Percentiles rank a stretch among this genome's conserved stretches.
Evolutionary conservation across 2,113 vertebrate genomes (phyloP).

Genomic region (Upupa epops): DNA sequence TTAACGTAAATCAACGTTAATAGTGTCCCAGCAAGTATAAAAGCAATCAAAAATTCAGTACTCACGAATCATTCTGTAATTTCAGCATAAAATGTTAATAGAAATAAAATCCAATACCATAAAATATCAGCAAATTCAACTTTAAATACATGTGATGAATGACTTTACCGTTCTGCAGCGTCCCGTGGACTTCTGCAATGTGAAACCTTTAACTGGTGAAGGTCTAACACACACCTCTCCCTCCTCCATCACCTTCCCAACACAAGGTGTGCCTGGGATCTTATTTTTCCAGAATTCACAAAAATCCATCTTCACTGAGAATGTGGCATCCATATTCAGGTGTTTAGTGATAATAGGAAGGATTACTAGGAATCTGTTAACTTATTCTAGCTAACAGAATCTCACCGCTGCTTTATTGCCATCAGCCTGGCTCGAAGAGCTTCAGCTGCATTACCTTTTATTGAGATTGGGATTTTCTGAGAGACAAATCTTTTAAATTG

Average conservation of each 20-base stretch:
- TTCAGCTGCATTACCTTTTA: neutral
- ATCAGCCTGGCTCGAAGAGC: neutral
- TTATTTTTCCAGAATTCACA: neutral
- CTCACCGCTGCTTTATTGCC: conserved; percentile 1
- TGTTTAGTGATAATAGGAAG: neutral
- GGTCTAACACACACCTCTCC: neutral
- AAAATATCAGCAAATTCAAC: conserved; percentile 87
- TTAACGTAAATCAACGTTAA: conserved; percentile 89
- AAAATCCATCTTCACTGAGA: neutral
- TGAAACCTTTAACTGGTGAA: conserved; percentile 30
- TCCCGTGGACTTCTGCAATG: conserved; percentile 16
- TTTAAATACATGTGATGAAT: conserved; percentile 83
- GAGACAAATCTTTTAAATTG: conserved; percentile 48
- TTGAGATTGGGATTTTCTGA: conserved; percentile 25
- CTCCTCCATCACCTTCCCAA: neutral
- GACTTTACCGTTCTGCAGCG: conserved; percentile 60
- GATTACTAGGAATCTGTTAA: conserved; percentile 3
- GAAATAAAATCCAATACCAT: conserved; percentile 87
- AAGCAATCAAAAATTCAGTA: conserved; percentile 90
- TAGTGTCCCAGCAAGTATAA: conserved; percentile 87
- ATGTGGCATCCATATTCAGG: neutral
- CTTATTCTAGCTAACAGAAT: conserved; percentile 1
- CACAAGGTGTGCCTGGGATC: neutral
- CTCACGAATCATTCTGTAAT: conserved; percentile 89
- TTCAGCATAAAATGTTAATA: conserved; percentile 90